Conservation (phyloP, 2,113 vertebrate species). For the Microcebus jonahi region DNA sequence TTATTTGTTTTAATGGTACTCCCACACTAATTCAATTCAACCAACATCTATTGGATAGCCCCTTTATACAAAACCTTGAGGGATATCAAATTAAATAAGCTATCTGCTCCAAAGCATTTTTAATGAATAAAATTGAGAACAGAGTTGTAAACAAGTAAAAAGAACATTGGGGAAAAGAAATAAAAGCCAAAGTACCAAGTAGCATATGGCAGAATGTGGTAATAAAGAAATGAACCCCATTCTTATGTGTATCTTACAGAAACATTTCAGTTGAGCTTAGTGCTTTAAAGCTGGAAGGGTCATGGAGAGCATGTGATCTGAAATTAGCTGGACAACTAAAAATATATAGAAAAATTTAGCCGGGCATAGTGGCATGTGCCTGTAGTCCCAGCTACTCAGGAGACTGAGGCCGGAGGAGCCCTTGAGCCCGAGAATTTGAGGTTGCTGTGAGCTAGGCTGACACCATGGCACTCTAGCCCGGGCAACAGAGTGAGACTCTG, state of each 20-base stretch:
- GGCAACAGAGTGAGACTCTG: too few relatives aligned
- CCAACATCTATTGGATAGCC: background rate
- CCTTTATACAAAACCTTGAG: background rate
- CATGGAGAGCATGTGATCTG: background rate
- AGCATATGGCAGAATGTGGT: background rate
- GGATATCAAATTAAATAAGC: background rate
- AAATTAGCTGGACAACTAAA: too few relatives aligned
- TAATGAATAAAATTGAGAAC: background rate
- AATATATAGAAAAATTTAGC: too few relatives aligned
- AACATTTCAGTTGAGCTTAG: background rate
- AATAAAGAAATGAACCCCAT: background rate
- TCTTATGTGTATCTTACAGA: background rate
- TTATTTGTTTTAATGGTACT: background rate
- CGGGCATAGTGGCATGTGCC: too few relatives aligned
- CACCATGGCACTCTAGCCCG: too few relatives aligned
- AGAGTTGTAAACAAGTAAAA: slow-evolving; percentile 7
- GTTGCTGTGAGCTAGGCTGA: too few relatives aligned
- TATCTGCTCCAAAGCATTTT: background rate
- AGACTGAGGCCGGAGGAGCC: too few relatives aligned
- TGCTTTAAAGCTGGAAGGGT: background rate
- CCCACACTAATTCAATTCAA: background rate
- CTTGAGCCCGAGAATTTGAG: too few relatives aligned
- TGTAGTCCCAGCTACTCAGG: too few relatives aligned
- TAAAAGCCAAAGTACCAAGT: background rate
- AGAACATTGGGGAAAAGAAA: background rate